A percentile compares a stretch with the other conserved stretches of the same genome.
phyloP scores from a whole-genome alignment of 2,113 vertebrate species.

The Ctenodactylus gundi region DNA sequence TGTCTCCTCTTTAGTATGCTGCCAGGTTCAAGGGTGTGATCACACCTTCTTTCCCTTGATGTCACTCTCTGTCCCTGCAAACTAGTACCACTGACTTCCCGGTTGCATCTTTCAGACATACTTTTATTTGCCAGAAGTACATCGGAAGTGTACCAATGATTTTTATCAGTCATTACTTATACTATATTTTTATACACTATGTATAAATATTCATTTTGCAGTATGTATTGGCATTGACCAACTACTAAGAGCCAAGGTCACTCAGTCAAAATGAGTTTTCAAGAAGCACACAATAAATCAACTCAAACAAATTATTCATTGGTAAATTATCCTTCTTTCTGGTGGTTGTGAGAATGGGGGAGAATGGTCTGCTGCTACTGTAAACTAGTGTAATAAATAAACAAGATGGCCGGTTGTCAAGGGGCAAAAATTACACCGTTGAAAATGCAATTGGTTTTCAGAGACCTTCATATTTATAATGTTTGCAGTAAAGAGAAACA shows the following conservation, averaged over 20 bases:
- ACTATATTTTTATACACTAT: not conserved
- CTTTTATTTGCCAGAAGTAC: constrained; percentile 2
- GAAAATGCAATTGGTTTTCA: constrained; percentile 72
- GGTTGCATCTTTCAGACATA: not conserved
- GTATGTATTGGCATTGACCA: constrained; percentile 75
- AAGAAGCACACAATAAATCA: constrained; percentile 80
- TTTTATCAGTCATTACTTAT: constrained; percentile 37
- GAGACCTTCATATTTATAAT: constrained; percentile 54
- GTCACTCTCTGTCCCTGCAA: not conserved
- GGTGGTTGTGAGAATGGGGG: constrained; percentile 66
- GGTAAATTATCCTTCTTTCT: constrained; percentile 79
- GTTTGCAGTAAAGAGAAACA: constrained; percentile 52
- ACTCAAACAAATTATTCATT: constrained; percentile 78
- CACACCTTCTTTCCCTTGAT: not conserved
- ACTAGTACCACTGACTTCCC: not conserved
- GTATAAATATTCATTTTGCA: constrained; percentile 68
- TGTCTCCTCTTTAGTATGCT: not conserved
- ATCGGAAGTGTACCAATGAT: not conserved
- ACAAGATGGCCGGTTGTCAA: constrained; percentile 78
- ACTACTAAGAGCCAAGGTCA: constrained; percentile 82
- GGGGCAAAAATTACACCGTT: constrained; percentile 74
- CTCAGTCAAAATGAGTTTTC: constrained; percentile 73
- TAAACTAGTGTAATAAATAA: constrained; percentile 80
- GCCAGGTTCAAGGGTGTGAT: not conserved
- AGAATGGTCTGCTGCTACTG: constrained; percentile 68